A percentile compares a stretch with the other conserved stretches of the same genome.
Conservation (phyloP, 2,888 invertebrate species). For the Xanthia icteritia region DNA sequence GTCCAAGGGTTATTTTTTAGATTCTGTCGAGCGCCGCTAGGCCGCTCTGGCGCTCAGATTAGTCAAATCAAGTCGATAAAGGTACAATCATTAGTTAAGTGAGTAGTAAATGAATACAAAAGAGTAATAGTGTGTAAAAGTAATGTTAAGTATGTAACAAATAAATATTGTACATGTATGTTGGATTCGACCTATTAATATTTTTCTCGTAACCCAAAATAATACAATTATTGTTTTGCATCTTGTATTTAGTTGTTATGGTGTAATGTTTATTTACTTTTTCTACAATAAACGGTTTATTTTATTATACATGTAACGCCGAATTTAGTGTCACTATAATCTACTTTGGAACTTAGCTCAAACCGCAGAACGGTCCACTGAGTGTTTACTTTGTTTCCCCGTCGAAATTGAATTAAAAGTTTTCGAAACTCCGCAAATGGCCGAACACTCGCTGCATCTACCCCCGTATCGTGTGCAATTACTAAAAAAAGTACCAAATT, state of each 20-base stretch:
- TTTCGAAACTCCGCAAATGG: conserved; percentile 72
- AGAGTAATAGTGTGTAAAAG: background rate
- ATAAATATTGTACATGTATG: too few species aligned
- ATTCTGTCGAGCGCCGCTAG: too few species aligned
- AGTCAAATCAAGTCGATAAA: too few species aligned
- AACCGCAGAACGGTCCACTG: conserved; percentile 73
- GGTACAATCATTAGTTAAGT: background rate
- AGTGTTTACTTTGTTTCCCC: conserved; percentile 78
- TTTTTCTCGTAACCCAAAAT: background rate
- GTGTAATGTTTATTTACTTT: background rate
- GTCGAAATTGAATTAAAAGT: conserved; percentile 82
- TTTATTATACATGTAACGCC: conserved; percentile 30
- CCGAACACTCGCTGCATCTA: conserved; percentile 64
- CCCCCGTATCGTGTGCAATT: conserved; percentile 74
- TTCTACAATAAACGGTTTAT: background rate
- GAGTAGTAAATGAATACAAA: background rate
- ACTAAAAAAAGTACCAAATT: conserved; percentile 76
- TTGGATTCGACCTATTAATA: background rate
- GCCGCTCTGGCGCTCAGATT: too few species aligned
- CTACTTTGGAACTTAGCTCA: conserved; percentile 77
- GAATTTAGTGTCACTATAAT: conserved; percentile 74
- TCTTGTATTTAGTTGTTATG: too few species aligned
- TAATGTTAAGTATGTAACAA: background rate
- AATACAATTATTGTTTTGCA: background rate
- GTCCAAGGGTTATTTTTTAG: too few species aligned